These are phyloP conservation scores for Sarcophaga variegata DNA, from an alignment of 2,888 invertebrate species.

Conservation along the genomic window DNA sequence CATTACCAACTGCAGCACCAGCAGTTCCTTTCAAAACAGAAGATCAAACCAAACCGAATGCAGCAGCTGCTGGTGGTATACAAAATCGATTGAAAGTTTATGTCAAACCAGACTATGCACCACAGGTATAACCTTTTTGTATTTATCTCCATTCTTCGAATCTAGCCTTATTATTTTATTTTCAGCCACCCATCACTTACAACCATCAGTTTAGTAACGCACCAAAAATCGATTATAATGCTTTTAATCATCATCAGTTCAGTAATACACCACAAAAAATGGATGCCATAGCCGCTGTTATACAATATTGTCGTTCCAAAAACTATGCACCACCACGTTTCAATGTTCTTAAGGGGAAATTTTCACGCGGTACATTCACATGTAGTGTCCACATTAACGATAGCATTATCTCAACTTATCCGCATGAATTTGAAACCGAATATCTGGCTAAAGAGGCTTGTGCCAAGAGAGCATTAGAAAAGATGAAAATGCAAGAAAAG, in stretches of 20 bases:
- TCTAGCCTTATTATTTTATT: background rate
- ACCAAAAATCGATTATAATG: constrained; percentile 54
- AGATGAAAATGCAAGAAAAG: constrained; percentile 75
- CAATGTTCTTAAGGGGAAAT: constrained; percentile 73
- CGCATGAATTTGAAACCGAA: constrained; percentile 76
- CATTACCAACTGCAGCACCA: constrained; percentile 41
- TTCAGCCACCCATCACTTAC: constrained; percentile 19
- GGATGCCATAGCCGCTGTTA: constrained; percentile 75
- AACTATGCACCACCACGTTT: constrained; percentile 75
- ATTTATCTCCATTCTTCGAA: background rate
- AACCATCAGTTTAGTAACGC: constrained; percentile 49
- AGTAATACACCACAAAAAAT: constrained; percentile 65
- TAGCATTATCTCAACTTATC: constrained; percentile 78
- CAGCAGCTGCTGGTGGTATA: constrained; percentile 17
- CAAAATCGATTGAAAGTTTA: constrained; percentile 58
- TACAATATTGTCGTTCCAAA: constrained; percentile 76
- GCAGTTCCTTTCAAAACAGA: background rate
- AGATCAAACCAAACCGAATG: constrained; percentile 32
- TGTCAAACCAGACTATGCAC: constrained; percentile 46
- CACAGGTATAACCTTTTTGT: constrained; percentile 44
- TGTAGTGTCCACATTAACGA: constrained; percentile 78
- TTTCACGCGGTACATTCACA: constrained; percentile 72
- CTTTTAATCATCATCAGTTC: constrained; percentile 57
- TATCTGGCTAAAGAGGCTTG: constrained; percentile 76
- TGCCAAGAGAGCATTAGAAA: constrained; percentile 77